Evolutionary conservation across 2,113 vertebrate genomes (phyloP).

Genomic region (Recurvirostra avosetta): DNA sequence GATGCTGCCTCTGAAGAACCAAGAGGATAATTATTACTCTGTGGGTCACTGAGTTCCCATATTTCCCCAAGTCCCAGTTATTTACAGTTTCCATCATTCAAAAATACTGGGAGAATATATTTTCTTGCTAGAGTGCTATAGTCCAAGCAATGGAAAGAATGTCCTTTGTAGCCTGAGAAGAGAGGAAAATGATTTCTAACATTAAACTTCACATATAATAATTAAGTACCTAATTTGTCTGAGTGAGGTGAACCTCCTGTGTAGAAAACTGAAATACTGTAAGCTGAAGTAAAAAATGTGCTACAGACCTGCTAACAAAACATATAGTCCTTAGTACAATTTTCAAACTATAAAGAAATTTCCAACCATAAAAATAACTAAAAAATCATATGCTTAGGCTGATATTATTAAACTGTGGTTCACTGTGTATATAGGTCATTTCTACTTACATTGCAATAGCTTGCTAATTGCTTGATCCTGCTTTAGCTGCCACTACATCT

Average conservation of each 20-base stretch:
- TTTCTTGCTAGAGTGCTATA: background rate
- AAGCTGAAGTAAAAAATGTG: background rate
- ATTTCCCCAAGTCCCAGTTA: background rate
- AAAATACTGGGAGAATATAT: background rate
- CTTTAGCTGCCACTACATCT: background rate
- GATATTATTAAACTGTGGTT: background rate
- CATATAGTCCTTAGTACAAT: background rate
- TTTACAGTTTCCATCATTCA: background rate
- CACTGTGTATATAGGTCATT: background rate
- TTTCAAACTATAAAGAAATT: background rate
- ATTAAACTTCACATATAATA: background rate
- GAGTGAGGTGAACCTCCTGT: background rate
- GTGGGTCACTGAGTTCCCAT: background rate
- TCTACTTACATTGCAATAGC: background rate
- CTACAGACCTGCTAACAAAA: background rate
- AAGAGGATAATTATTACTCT: background rate
- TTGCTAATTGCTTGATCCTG: background rate
- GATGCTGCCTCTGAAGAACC: background rate
- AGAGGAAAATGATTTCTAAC: background rate
- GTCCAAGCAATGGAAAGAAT: background rate
- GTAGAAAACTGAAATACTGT: background rate
- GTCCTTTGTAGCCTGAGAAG: background rate
- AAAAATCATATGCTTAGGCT: background rate
- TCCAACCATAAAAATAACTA: background rate
- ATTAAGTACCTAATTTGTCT: background rate